A percentile compares a stretch with the other conserved stretches of the same genome.
phyloP scores from a whole-genome alignment of 2,888 invertebrate species.

The Agonopterix heracliana region DNA sequence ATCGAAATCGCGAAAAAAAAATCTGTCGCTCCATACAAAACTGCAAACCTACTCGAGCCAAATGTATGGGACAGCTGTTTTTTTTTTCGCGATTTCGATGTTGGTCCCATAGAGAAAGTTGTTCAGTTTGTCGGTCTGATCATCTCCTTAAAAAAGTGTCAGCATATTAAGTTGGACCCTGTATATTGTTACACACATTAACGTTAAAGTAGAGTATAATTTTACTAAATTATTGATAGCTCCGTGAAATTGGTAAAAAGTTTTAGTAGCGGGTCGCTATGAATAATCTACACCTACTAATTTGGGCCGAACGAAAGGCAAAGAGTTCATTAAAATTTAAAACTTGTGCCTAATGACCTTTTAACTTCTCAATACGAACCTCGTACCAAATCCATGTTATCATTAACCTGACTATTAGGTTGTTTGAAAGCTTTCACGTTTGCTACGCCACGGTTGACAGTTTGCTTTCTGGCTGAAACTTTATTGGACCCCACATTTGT shows the following conservation, averaged over 20 bases:
- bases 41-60: too few species aligned
- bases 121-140: too few species aligned
- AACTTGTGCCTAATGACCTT: constrained; percentile 8
- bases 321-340: constrained; percentile 14
- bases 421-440: too few species aligned
- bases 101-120: too few species aligned
- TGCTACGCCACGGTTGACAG: constrained; percentile 30
- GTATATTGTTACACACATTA: too few species aligned
- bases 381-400: constrained; percentile 17
- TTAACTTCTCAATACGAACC: constrained; percentile 13
- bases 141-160: too few species aligned
- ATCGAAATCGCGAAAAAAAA: too few species aligned
- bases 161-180: too few species aligned
- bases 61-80: too few species aligned
- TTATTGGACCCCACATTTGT: constrained; percentile 43
- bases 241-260: not conserved
- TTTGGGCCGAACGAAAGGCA: constrained; percentile 1
- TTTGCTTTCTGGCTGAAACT: constrained; percentile 40
- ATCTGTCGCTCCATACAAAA: too few species aligned
- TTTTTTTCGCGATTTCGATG: too few species aligned
- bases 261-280: constrained; percentile 1
- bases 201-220: not conserved
- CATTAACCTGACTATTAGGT: constrained; percentile 25
- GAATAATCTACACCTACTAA: constrained; percentile 4
- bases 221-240: not conserved